Evolutionary conservation across 2,113 vertebrate species (phyloP).

Genomic region (Sinocyclocheilus anshuiensis): DNA sequence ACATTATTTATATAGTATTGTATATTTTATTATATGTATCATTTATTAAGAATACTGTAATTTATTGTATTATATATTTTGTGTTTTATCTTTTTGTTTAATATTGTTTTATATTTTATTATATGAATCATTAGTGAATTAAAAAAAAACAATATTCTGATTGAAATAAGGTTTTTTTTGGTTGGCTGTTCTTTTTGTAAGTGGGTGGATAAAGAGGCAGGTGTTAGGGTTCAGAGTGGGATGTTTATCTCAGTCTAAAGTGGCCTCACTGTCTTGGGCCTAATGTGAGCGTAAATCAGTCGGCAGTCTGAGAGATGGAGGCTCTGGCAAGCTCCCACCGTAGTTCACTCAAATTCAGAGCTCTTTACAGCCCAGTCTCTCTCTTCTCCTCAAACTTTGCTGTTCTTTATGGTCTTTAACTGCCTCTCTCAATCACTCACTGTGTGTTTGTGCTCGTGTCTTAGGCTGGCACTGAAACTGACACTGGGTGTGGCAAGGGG

Average conservation of each 20-base stretch:
- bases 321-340: constrained; percentile 48
- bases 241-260: constrained; percentile 63
- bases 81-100: background rate
- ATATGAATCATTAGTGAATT: background rate
- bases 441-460: background rate
- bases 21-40: no score
- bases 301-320: constrained; percentile 11
- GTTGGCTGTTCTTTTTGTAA: background rate
- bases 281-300: constrained; percentile 69
- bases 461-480: background rate
- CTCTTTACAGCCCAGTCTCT: constrained; percentile 42
- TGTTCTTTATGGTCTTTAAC: constrained; percentile 62
- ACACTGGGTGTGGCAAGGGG: background rate
- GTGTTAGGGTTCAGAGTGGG: background rate
- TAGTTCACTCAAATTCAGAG: constrained; percentile 56
- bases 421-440: constrained; percentile 48
- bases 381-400: constrained; percentile 53
- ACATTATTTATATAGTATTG: no score
- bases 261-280: constrained; percentile 56
- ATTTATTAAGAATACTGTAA: background rate
- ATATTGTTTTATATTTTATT: background rate
- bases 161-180: background rate
- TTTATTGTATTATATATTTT: background rate
- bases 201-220: background rate
- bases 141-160: background rate